phyloP scores from a whole-genome alignment of 1,140 invertebrate species.

The Zaprionus nigranus region DNA sequence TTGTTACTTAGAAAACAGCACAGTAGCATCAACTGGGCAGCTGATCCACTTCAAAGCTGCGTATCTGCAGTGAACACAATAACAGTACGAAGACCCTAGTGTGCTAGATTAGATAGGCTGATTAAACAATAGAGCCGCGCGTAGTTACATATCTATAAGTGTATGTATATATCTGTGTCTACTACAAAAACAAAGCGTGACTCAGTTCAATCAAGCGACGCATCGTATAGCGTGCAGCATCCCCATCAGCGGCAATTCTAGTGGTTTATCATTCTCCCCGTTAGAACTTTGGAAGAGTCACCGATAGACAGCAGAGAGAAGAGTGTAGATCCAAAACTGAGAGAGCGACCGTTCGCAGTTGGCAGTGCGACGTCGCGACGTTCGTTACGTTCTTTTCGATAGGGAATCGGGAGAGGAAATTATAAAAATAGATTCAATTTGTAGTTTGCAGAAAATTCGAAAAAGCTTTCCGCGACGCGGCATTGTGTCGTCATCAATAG shows the following conservation, averaged over 20 bases:
- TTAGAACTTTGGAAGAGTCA: conserved; percentile 8
- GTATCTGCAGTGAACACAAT: not conserved
- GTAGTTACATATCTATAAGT: not conserved
- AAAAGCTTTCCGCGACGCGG: conserved; percentile 49
- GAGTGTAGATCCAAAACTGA: conserved; percentile 18
- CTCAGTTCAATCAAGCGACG: conserved; percentile 66
- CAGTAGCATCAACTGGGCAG: not conserved
- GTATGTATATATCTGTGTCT: not conserved
- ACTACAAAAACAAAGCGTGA: conserved; percentile 33
- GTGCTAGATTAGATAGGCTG: conserved; percentile 71
- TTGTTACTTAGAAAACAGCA: too few relatives aligned
- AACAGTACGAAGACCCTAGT: conserved; percentile 40
- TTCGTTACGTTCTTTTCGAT: conserved; percentile 29
- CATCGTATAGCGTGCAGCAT: conserved; percentile 23
- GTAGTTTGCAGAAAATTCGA: conserved; percentile 74
- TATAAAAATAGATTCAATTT: conserved; percentile 76
- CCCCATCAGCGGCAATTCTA: conserved; percentile 43
- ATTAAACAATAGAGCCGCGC: conserved; percentile 58
- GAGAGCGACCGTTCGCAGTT: not conserved
- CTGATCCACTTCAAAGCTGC: not conserved
- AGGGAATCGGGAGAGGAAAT: conserved; percentile 28
- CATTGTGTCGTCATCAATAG: conserved; percentile 73
- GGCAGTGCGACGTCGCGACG: not conserved
- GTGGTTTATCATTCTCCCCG: conserved; percentile 15
- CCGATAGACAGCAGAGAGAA: conserved; percentile 9